Conservation (phyloP, 2,888 invertebrate genomes). For the Pandemis cinnamomeana region DNA sequence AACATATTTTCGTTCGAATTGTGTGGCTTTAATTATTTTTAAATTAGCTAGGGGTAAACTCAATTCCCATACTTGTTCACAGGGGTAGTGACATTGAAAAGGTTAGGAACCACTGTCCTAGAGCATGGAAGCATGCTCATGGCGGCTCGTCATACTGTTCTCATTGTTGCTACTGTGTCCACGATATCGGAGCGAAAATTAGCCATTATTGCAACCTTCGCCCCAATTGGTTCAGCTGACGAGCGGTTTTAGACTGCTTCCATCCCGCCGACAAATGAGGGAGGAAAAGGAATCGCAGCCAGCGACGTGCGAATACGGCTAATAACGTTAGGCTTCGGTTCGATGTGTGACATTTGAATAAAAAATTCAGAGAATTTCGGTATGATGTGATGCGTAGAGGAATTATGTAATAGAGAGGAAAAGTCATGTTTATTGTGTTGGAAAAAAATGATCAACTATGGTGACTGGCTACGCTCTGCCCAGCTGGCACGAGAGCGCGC, state of each 20-base stretch:
- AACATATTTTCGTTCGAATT: too few relatives aligned
- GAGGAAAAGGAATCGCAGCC: slow-evolving; percentile 1
- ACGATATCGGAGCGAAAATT: slow-evolving; percentile 45
- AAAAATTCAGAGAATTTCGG: slow-evolving; percentile 7
- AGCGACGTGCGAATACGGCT: slow-evolving; percentile 18
- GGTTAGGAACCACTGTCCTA: too few relatives aligned
- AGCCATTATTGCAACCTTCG: slow-evolving; percentile 46
- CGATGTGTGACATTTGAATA: slow-evolving; percentile 22
- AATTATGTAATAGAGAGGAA: too few relatives aligned
- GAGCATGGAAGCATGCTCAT: too few relatives aligned
- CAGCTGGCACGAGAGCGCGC: too few relatives aligned
- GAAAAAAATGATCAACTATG: too few relatives aligned
- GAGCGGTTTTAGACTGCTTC: slow-evolving; percentile 24
- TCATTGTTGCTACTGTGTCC: neutral
- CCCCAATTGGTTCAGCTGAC: slow-evolving; percentile 27
- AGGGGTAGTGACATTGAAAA: too few relatives aligned
- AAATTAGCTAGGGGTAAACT: too few relatives aligned
- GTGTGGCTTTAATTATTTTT: too few relatives aligned
- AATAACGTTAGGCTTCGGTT: slow-evolving; percentile 22
- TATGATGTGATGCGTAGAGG: neutral
- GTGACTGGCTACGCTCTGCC: too few relatives aligned
- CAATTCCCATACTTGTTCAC: too few relatives aligned
- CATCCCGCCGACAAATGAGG: slow-evolving; percentile 8
- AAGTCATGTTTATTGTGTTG: too few relatives aligned
- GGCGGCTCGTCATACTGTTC: neutral